These are phyloP conservation scores for Haemorhous mexicanus DNA, from an alignment of 2,113 vertebrate species.

Conservation along the genomic window DNA sequence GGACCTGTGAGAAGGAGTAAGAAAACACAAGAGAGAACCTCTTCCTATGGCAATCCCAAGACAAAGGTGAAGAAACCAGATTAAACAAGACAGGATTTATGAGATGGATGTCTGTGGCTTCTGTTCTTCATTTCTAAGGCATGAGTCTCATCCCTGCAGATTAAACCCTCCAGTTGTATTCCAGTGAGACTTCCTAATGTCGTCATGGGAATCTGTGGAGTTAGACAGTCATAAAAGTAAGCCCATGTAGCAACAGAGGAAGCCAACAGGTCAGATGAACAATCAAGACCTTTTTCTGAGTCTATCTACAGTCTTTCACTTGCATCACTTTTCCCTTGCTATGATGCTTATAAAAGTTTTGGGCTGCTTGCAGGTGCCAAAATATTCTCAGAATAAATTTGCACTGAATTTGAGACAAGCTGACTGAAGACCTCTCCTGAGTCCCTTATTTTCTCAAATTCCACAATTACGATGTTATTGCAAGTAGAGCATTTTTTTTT, in stretches of 20 bases:
- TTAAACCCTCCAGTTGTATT: neutral
- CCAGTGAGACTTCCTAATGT: neutral
- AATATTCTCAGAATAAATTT: conserved; percentile 69
- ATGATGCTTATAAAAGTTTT: conserved; percentile 58
- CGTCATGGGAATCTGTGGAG: neutral
- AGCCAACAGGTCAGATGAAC: conserved; percentile 60
- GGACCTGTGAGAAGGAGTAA: neutral
- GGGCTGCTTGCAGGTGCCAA: conserved; percentile 59
- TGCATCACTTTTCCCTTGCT: conserved; percentile 42
- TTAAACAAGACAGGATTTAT: neutral
- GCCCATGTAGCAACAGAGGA: neutral
- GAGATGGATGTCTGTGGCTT: neutral
- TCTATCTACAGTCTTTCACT: conserved; percentile 62
- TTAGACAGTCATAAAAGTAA: neutral
- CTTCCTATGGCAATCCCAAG: neutral
- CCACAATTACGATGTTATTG: conserved; percentile 57
- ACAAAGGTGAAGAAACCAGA: neutral
- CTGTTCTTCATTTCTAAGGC: neutral
- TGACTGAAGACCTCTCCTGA: conserved; percentile 66
- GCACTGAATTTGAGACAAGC: conserved; percentile 60
- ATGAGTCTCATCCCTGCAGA: neutral
- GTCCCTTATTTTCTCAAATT: conserved; percentile 65
- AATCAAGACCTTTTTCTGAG: conserved; percentile 56
- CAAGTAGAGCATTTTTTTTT: conserved; percentile 20
- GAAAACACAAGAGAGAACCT: neutral